phyloP scores from a whole-genome alignment of 1,140 invertebrate genomes.

The Zaprionus nigranus region DNA sequence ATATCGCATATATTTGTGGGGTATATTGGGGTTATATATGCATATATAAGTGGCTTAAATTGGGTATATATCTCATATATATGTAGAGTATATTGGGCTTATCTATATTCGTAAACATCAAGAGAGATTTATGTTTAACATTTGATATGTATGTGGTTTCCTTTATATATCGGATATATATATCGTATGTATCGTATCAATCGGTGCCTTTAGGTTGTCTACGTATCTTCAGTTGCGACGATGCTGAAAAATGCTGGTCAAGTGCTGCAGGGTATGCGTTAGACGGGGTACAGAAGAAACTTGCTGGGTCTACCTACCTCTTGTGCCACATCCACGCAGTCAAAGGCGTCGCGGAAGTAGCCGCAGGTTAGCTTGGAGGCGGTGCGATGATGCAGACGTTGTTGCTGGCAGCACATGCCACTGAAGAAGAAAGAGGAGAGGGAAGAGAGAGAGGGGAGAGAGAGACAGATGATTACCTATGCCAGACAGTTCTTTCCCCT shows the following conservation, averaged over 20 bases:
- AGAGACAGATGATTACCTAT: not conserved
- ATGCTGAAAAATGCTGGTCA: slow-evolving; percentile 40
- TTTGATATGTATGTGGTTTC: slow-evolving; percentile 54
- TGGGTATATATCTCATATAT: slow-evolving; percentile 5
- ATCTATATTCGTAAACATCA: slow-evolving; percentile 46
- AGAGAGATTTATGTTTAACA: slow-evolving; percentile 54
- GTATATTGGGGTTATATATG: slow-evolving; percentile 21
- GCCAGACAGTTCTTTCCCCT: not conserved
- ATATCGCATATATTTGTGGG: slow-evolving; percentile 26
- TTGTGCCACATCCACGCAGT: slow-evolving; percentile 89
- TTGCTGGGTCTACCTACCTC: slow-evolving; percentile 35
- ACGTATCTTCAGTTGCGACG: slow-evolving; percentile 39
- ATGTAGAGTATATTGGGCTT: slow-evolving; percentile 17
- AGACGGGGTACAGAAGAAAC: not conserved
- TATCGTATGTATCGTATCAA: slow-evolving; percentile 24
- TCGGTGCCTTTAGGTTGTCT: slow-evolving; percentile 29
- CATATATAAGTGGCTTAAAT: slow-evolving; percentile 6
- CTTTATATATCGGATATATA: slow-evolving; percentile 23
- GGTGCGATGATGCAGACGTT: slow-evolving; percentile 91
- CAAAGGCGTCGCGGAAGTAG: slow-evolving; percentile 95
- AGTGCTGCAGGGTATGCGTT: not conserved
- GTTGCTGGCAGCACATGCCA: slow-evolving; percentile 94
- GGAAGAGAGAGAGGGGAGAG: not conserved
- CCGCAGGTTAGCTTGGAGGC: slow-evolving; percentile 93
- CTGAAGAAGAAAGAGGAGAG: slow-evolving; percentile 59